Conservation (phyloP, 2,888 invertebrate genomes). For the Acheta domesticus region DNA sequence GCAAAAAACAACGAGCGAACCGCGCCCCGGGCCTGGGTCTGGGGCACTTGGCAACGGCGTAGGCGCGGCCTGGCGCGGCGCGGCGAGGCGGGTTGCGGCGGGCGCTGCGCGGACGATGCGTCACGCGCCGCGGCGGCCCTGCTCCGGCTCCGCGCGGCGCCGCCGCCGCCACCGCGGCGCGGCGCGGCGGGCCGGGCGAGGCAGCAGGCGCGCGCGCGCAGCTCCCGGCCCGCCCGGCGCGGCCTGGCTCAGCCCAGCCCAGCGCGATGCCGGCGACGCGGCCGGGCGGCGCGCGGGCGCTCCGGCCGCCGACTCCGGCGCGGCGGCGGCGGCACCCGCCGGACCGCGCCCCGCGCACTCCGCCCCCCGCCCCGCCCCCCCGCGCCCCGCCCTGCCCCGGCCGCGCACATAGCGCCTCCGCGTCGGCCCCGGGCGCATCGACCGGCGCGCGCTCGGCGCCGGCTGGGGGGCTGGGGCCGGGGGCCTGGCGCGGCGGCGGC, state of each 20-base stretch:
- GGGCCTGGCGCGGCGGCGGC: not conserved
- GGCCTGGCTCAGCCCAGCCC: not conserved
- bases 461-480: not conserved
- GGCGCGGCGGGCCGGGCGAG: no score
- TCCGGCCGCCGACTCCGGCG: not conserved
- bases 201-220: no score
- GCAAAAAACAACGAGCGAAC: no score
- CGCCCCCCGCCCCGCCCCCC: no score
- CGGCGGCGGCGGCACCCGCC: no score
- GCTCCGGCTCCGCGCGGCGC: not conserved
- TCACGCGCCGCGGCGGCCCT: not conserved
- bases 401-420: no score
- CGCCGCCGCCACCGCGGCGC: not conserved
- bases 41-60: no score
- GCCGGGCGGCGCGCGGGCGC: not conserved
- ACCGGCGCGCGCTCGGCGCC: not conserved
- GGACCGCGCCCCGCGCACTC: no score
- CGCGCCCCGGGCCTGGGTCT: no score
- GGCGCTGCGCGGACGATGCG: not conserved
- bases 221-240: not conserved
- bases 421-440: not conserved
- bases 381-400: no score
- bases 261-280: not conserved
- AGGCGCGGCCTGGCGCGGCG: no score
- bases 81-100: not conserved